These are phyloP conservation scores for Brachylomia viminalis DNA, from an alignment of 2,888 invertebrate species.

Conservation along the genomic window DNA sequence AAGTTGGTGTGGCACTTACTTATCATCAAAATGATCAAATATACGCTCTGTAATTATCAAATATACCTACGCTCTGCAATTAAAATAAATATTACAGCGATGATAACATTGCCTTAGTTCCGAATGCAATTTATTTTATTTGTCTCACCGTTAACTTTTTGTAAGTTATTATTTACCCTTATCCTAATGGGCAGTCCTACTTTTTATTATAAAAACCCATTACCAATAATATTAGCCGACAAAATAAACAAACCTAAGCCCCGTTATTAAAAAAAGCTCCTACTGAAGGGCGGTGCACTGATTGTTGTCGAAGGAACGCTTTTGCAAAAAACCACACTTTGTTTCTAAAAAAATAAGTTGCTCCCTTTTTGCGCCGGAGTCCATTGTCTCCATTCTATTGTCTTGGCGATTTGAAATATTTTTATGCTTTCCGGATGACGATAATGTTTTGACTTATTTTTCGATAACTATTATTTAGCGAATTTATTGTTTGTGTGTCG, in stretches of 20 bases:
- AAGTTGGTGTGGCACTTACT: constrained; percentile 9
- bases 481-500: constrained; percentile 83
- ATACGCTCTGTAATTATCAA: background rate
- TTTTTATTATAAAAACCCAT: constrained; percentile 78
- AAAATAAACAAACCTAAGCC: constrained; percentile 86
- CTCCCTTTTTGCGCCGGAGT: constrained; percentile 85
- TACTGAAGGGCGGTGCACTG: constrained; percentile 82
- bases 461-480: constrained; percentile 89
- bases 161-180: constrained; percentile 42
- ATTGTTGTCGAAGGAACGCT: constrained; percentile 84
- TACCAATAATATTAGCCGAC: constrained; percentile 81
- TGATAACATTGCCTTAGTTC: background rate
- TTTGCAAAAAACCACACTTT: constrained; percentile 85
- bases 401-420: constrained; percentile 89
- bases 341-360: constrained; percentile 82
- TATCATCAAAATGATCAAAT: background rate
- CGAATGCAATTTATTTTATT: background rate
- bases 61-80: background rate
- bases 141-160: constrained; percentile 12
- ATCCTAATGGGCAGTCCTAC: constrained; percentile 58
- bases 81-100: background rate
- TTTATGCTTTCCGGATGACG: constrained; percentile 89
- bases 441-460: constrained; percentile 89
- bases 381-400: constrained; percentile 89
- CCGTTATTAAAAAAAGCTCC: constrained; percentile 84